Evolutionary conservation across 2,888 invertebrate genomes (phyloP), one percentile per base, ranked within the genome.

Genomic region (Disparrhopalites patrizii): DNA sequence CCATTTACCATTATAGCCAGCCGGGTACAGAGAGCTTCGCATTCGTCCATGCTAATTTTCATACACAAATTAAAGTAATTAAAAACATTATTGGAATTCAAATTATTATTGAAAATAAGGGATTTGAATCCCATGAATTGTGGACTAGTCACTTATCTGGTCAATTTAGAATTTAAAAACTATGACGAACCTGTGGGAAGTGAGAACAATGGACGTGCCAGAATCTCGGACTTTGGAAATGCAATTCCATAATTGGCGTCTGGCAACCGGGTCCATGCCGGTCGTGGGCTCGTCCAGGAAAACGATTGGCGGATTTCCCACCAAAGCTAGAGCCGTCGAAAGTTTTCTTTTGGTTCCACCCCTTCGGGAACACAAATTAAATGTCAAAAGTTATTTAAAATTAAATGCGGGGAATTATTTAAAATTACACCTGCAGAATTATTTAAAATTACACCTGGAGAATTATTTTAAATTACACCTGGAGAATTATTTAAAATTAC

Each of bases 1-100:
- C 91, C 91, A 77, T 87, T 86, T 61, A 90, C 90, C 90, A 91
- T 90, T 68, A 91, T 87, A 33, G 88, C 88, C 75, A 91, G 80
- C 8, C 90, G 82, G 1, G 60, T 67, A 30, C 67, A 67, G 1
- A 67, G 55, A 18, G 64, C 65, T 56, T 67, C 67, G 20, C 90
- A 91, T 81, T 92, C 91, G 78, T 91, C 91, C 91, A 92, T 90
- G 76, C 90, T 90, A 79, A 15, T 76, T 76, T 25, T 20, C 30
- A 25, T 8, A 20, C 18, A 38, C 33, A 25, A 25, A 3, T 2
- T 36, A 36, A 36, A 36, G 15, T 36, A 36, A 10, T 36, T 36
- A 36, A 36, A 36, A 10, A 36, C 7, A 28, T 36, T 36, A 36
- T 10, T 36, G n/a, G n/a, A n/a, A 10, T 36, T 36, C 36, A 10